Conservation (phyloP, 2,113 vertebrate genomes). For the Cisticola juncidis region DNA sequence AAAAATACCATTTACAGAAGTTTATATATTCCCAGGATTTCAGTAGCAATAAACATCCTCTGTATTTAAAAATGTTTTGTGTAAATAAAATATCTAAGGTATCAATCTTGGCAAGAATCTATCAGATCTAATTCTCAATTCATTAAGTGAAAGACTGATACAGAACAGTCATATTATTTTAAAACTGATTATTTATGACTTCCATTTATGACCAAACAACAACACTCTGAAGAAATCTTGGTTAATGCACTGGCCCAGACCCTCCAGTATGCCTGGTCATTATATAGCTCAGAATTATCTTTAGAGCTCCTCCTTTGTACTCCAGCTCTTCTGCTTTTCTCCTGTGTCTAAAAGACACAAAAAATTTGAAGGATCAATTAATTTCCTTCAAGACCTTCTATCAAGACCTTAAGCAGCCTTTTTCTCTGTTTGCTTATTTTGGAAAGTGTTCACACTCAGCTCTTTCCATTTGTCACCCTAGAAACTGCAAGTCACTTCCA, state of each 20-base stretch:
- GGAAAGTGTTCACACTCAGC: not conserved
- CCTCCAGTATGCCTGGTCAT: not conserved
- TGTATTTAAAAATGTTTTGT: not conserved
- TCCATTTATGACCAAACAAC: not conserved
- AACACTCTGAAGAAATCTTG: not conserved
- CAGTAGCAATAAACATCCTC: not conserved
- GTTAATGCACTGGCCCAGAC: not conserved
- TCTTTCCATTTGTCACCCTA: not conserved
- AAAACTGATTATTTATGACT: not conserved
- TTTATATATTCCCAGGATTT: not conserved
- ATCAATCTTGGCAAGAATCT: not conserved
- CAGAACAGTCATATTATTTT: not conserved
- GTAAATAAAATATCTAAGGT: not conserved
- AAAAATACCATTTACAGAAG: not conserved
- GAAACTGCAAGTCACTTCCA: not conserved
- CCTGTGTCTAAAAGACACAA: not conserved
- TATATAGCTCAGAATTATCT: not conserved
- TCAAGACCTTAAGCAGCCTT: not conserved
- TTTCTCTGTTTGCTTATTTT: not conserved
- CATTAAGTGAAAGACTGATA: not conserved
- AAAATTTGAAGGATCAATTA: not conserved
- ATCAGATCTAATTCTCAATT: not conserved
- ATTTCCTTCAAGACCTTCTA: not conserved
- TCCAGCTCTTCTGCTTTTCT: not conserved
- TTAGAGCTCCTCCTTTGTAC: not conserved